Evolutionary conservation across 2,113 vertebrate genomes (phyloP).

Genomic region (Anguilla japonica): DNA sequence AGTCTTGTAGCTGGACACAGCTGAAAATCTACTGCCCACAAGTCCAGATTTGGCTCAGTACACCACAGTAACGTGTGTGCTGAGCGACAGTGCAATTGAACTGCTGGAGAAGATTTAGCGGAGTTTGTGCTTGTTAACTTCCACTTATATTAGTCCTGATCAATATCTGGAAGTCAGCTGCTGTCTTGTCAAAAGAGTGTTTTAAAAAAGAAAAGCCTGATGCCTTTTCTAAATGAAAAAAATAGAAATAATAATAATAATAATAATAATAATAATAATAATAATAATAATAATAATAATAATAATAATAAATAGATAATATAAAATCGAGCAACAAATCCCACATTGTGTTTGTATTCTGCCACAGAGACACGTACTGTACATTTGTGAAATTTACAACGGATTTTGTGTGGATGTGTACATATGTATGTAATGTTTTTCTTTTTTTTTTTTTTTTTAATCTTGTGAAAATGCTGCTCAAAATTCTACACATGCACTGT

Average conservation of each 20-base stretch:
- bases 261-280: too few relatives aligned
- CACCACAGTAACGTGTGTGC: constrained; percentile 52
- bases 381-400: constrained; percentile 81
- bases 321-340: constrained; percentile 66
- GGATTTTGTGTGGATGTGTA: constrained; percentile 87
- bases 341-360: constrained; percentile 79
- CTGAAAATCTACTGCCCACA: constrained; percentile 30
- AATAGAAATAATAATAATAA: too few relatives aligned
- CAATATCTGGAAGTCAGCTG: constrained; percentile 65
- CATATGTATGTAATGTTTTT: constrained; percentile 79
- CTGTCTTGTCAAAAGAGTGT: constrained; percentile 59
- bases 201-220: too few relatives aligned
- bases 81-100: background rate
- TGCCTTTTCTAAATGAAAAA: too few relatives aligned
- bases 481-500: constrained; percentile 76
- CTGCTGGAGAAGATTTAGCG: constrained; percentile 52
- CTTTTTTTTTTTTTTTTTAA: constrained; percentile 34
- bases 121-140: constrained; percentile 75
- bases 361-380: constrained; percentile 83
- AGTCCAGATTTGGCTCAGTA: constrained; percentile 50
- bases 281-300: too few relatives aligned
- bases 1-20: constrained; percentile 24
- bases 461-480: constrained; percentile 83
- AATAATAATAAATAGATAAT: background rate
- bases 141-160: constrained; percentile 52